Base-by-base conservation (phyloP, 2,113 vertebrate genomes). In the Abramis brama region DNA sequence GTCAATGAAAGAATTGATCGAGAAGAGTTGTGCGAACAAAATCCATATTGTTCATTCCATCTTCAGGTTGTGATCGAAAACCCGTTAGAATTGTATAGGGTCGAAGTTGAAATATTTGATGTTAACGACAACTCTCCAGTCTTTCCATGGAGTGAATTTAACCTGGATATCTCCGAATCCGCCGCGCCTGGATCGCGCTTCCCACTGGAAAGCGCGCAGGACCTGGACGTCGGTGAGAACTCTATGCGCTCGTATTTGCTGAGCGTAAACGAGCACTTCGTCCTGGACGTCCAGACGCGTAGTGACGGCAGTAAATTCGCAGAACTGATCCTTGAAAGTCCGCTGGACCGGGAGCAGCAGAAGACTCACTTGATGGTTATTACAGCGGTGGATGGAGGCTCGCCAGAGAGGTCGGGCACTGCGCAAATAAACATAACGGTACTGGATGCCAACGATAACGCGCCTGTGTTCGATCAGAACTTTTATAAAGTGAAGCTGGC, bases 21-120 rank as follows among this genome's bases (percentile, higher is more conserved):
- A 87, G 94, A 95, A 85, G 91, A 94, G 79, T 91, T 95, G 0
- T 95, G 95, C 47, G 87, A 88, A 4, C 90, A 93, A 17, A 90
- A 87, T 75, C 52, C 70, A 0, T 93, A 88, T 87, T 95, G 95
- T 39, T 86, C 90, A 43, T 47, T 95, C 5, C 92, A 87, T 60
- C 70, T 95, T 27, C 94, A 95, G 75, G 93, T 94, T 2, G 93
- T 95, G 8, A 92, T 94, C 15, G 92, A 93, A 64, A 92, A 91
- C 70, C 95, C 95, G 0, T 86, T 96, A 73, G 92, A 93, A 84
- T 85, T 94, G 3, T 91, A 94, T 50, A 89, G 91, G n/a, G 70
- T 93, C 6, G 92, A 94, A 83, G 84, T 93, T 0, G 89, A 89
- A 39, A 91, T 95, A 71, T 4, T 93, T 30, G 94, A 94, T 60